Conservation (phyloP, 2,797 vertebrate genomes). For the Gallirallus australis region DNA sequence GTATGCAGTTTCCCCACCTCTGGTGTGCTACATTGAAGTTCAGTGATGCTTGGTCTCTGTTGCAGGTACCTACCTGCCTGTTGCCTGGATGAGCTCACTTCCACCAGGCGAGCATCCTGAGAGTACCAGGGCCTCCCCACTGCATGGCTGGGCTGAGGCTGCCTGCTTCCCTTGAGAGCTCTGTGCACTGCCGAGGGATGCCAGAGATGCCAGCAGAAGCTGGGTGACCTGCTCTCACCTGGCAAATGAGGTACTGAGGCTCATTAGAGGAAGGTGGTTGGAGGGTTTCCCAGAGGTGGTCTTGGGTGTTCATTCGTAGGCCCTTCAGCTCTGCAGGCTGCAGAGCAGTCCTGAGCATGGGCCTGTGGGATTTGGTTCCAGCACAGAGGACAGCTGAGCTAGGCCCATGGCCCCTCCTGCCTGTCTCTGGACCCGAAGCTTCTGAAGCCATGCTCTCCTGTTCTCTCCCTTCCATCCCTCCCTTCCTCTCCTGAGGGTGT, state of each 20-base stretch:
- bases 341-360: background rate
- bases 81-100: slow-evolving; percentile 60
- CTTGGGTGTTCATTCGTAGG: background rate
- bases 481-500: slow-evolving; percentile 45
- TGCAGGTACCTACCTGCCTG: slow-evolving; percentile 78
- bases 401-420: background rate
- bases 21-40: background rate
- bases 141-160: slow-evolving; percentile 18
- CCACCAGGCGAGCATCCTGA: background rate
- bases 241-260: slow-evolving; percentile 77
- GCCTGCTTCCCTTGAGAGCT: slow-evolving; percentile 56
- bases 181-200: slow-evolving; percentile 75
- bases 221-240: slow-evolving; percentile 74
- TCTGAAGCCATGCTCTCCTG: background rate
- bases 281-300: background rate
- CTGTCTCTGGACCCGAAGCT: background rate
- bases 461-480: background rate
- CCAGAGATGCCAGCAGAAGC: slow-evolving; percentile 73
- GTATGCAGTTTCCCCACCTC: background rate
- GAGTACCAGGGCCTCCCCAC: background rate
- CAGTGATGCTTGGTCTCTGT: background rate
- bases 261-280: background rate
- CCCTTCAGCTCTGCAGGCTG: background rate
- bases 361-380: background rate
- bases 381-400: background rate